These are phyloP conservation scores for Tineola bisselliella DNA, from an alignment of 2,888 invertebrate species.

Conservation along the genomic window DNA sequence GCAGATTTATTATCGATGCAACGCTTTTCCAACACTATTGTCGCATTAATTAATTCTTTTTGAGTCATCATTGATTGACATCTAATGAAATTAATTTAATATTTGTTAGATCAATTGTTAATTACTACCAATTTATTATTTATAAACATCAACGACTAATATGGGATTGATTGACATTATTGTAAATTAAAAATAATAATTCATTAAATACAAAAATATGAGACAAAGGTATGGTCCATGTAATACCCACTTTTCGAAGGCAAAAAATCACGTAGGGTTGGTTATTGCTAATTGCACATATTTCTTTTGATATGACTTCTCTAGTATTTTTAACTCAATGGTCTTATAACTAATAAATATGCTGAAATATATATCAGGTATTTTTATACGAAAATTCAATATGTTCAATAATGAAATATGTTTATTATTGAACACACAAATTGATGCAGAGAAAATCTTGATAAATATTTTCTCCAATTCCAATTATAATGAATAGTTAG, in stretches of 20 bases:
- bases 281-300: too few species aligned
- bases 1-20: neutral
- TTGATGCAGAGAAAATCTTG: neutral
- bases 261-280: too few species aligned
- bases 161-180: neutral
- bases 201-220: too few species aligned
- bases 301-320: too few species aligned
- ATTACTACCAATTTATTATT: neutral
- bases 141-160: neutral
- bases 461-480: neutral
- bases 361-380: too few species aligned
- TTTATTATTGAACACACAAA: neutral
- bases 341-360: too few species aligned
- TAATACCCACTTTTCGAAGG: too few species aligned
- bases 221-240: too few species aligned
- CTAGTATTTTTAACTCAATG: too few species aligned
- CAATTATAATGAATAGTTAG: neutral
- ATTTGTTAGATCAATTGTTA: neutral
- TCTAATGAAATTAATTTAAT: neutral
- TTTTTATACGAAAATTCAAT: neutral
- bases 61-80: neutral
- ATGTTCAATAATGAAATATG: neutral
- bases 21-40: neutral
- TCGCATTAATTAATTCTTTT: neutral
- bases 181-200: neutral